These are phyloP conservation scores for Elmis aenea DNA, from an alignment of 2,888 invertebrate genomes.

Conservation along the genomic window DNA sequence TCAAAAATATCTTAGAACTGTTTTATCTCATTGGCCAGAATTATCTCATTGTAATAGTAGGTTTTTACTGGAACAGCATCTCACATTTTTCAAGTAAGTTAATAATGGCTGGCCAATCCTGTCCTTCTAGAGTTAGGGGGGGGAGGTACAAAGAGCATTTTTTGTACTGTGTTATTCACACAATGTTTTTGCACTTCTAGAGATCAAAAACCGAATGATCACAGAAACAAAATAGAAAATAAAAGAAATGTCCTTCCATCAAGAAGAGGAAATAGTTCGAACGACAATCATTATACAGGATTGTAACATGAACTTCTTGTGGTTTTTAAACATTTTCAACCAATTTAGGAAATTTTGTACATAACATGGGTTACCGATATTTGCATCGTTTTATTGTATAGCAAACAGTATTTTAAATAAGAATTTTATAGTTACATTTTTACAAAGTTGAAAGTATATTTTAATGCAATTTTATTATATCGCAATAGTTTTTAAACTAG, in stretches of 20 bases:
- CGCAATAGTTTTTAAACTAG: too few species aligned
- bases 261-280: conserved; percentile 27
- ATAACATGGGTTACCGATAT: too few species aligned
- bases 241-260: conserved; percentile 31
- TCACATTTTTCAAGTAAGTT: conserved; percentile 82
- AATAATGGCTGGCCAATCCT: too few species aligned
- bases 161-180: conserved; percentile 4
- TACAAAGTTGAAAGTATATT: too few species aligned
- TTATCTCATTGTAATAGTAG: conserved; percentile 72
- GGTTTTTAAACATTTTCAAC: too few species aligned
- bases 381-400: too few species aligned
- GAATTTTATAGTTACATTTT: too few species aligned
- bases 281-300: conserved; percentile 42
- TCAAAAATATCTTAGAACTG: conserved; percentile 81
- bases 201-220: conserved; percentile 38
- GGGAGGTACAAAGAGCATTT: too few species aligned
- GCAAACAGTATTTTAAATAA: too few species aligned
- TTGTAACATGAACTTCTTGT: conserved; percentile 39
- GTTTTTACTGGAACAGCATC: conserved; percentile 68
- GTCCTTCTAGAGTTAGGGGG: too few species aligned
- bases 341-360: too few species aligned
- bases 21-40: conserved; percentile 75
- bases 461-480: too few species aligned
- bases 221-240: conserved; percentile 26
- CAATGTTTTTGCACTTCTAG: conserved; percentile 24